A percentile compares a stretch with the other conserved stretches of the same genome.
These are phyloP conservation scores for Halcyon senegalensis DNA, from an alignment of 2,113 vertebrate species.

Conservation along the genomic window DNA sequence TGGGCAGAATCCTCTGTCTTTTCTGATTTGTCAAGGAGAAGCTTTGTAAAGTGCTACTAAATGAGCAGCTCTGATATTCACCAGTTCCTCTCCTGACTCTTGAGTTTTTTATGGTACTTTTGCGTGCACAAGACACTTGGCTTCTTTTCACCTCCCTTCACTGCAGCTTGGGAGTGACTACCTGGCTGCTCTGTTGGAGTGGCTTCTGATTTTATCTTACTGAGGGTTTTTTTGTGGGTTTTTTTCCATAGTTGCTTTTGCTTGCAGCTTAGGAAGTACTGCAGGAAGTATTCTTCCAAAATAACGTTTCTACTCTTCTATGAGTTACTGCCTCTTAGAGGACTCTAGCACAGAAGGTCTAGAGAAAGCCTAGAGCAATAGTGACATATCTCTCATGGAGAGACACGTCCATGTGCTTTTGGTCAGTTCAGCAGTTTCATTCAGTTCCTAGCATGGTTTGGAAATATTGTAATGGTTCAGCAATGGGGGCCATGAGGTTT, in stretches of 20 bases:
- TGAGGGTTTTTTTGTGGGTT: fast-evolving
- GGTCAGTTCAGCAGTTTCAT: background rate
- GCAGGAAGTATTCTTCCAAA: slow-evolving; percentile 15
- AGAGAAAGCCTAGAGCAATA: background rate
- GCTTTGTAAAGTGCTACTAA: background rate
- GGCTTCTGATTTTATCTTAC: background rate
- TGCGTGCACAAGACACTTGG: background rate
- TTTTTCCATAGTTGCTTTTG: background rate
- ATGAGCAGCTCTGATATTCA: background rate
- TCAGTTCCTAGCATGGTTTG: background rate
- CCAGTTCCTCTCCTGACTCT: background rate
- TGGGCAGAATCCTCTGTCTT: background rate
- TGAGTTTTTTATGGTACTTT: background rate
- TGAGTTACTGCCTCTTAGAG: background rate
- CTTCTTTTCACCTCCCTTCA: background rate
- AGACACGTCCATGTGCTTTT: background rate
- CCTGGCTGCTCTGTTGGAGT: background rate
- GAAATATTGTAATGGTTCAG: background rate
- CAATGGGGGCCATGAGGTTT: background rate
- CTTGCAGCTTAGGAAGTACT: background rate
- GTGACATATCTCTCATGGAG: background rate
- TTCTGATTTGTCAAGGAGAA: background rate
- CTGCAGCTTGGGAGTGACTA: background rate
- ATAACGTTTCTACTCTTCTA: background rate
- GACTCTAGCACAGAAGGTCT: background rate